Base-by-base conservation (phyloP, 2,888 invertebrate genomes). In the Brachynemurus nebulosus region DNA sequence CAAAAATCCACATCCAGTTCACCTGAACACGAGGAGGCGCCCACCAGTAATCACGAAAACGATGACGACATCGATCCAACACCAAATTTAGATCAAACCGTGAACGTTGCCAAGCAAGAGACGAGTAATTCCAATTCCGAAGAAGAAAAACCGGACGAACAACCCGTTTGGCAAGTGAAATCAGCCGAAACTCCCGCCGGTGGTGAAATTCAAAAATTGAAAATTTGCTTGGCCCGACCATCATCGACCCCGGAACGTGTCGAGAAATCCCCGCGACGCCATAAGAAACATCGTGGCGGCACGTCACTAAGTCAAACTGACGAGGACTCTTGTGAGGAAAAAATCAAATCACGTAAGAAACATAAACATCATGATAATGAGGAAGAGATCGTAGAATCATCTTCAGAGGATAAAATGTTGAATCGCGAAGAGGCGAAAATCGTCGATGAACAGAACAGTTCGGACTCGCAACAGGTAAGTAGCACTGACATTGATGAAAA, bases 201-300 rank as follows among this genome's bases (percentile, higher is more conserved):
- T 45, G 76, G 76, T 8, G 76, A 76, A 57, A 76, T 77, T 54
- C 71, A 76, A 53, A 78, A 77, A 58, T 57, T 78, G 20, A 78
- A 78, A 58, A 68, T 78, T 51, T 78, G 75, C 54, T 61, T 78
- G 49, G 72, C 75, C 44, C 69, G 76, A 19, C 72, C 72, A 2
- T 65, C 71, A 1, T 67, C 69, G 9, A 71, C 72, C 8, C 70
- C 72, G 1, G 73, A 73, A 55, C 60, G 69, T 50, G 63, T 57
- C 1, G 71, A 70, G 46, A 66, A 68, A 49, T 46, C 48, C 6
- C 70, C 70, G 20, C 64, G 69, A 9, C 67, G 70, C 49, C 68
- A 67, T 51, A 66, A 69, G 52, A 72, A 72, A 59, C 66, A 66
- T 54, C 65, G 67, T 3, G 62, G 38, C 14, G 38, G 44, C 9